Evolutionary conservation across 2,797 vertebrate species (phyloP), one percentile per base, ranked within the genome.

Genomic region (Gouania willdenowi): DNA sequence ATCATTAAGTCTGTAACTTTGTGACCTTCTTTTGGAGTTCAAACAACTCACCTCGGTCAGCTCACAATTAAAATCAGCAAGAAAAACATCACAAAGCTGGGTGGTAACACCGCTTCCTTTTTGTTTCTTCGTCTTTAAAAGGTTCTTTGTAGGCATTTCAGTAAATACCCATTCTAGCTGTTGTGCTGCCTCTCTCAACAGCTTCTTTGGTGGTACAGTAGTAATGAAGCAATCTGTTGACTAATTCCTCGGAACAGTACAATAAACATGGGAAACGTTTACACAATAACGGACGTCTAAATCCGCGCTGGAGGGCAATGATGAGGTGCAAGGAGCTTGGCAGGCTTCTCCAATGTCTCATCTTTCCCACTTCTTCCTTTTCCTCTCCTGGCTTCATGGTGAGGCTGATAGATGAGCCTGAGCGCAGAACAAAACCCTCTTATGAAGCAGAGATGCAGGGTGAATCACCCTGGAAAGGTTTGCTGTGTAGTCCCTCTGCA

Each of bases 231-330:
- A 69, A 78, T 72, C 39, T 65, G 51, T 56, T 33, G 65, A 66
- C 63, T 75, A 71, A 82, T 58, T 61, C 41, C 53, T 62, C 40
- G 11, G 41, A 51, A 54, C 20, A 39, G 73, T 66, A 85, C 78
- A 81, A 80, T 83, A 67, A 71, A 64, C 63, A 61, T 58, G 64
- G 53, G 66, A 74, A 75, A 73, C 65, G 51, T 68, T 79, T 34
- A 58, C 68, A 77, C 82, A 87, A 82, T 83, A 71, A 80, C 48
- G 64, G 52, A 76, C 67, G 54, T 76, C 62, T 83, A 85, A 87
- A 88, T 85, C 85, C 66, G 53, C 34, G 81, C 84, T 83, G 9
- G 61, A 59, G 66, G 85, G 79, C 82, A 65, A 56, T 27, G 67
- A 75, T 69, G 72, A 79, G 66, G 77, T 75, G 64, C 60, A 16